Base-by-base conservation (phyloP, 2,113 vertebrate genomes). In the Boulengeromyrus knoepffleri region DNA sequence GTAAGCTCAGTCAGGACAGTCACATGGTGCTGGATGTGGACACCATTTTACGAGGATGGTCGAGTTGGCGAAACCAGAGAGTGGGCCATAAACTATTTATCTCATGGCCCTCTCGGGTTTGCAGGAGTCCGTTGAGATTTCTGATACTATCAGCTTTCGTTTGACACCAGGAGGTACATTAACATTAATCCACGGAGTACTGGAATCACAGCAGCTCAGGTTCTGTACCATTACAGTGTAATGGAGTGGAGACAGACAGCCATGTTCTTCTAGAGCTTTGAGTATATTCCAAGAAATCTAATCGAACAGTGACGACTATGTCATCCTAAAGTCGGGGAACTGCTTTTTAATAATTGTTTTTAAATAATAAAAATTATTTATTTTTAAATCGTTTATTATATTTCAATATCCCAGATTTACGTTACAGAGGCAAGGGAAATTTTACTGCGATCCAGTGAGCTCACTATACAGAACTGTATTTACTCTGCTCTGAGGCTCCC, bases 81-180 rank as follows among this genome's bases (percentile, higher is more conserved):
- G 92, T 93, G 95, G 95, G 94, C 13, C 94, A 94, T 94, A 90
- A 93, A 94, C 91, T 94, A 93, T 95, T 95, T 85, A 93, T 93
- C 87, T 89, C 87, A 91, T 88, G 84, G 91, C 90, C 91, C 90
- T 93, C 92, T 94, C 91, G 90, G 94, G 93, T 94, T 93, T 91
- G 87, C 91, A 39, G 86, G 62, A 27, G 89, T 10, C 90, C 87
- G 93, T 92, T 87, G 92, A 92, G 93, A 95, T 94, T 94, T 94
- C 91, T 91, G 85, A 17, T 52, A 19, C 85, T 46, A 90, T 90
- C 66, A 15, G 39, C 12, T 90, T 87, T 90, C 89, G n/a, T 90
- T 46, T 39, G 46, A 21, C 8, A 58, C 49, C 42, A 3, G 84
- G 47, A 90, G 45, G 56, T 88, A 24, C 52, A 52, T 12, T 24